Evolutionary conservation across 2,888 invertebrate genomes (phyloP).

Genomic region (Tortrix viridana): DNA sequence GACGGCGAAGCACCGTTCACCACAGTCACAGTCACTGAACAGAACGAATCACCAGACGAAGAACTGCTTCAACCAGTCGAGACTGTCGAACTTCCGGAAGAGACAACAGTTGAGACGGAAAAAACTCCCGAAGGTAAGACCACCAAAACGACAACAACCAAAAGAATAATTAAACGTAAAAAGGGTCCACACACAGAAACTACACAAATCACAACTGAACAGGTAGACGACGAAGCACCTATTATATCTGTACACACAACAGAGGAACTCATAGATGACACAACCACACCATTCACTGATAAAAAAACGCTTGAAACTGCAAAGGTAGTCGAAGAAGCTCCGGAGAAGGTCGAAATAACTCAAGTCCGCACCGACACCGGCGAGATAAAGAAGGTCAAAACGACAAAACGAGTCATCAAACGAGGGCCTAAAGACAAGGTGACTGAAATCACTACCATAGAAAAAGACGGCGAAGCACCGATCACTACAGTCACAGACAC

Average conservation of each 20-base stretch:
- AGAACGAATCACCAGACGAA: conserved; percentile 44
- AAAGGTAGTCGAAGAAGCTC: conserved; percentile 7
- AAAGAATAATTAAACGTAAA: conserved; percentile 55
- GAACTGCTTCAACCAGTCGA: conserved; percentile 46
- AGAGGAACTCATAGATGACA: conserved; percentile 2
- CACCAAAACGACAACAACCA: not conserved
- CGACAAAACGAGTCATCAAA: conserved; percentile 33
- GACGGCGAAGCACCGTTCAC: conserved; percentile 17
- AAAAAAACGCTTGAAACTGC: not conserved
- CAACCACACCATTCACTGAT: not conserved
- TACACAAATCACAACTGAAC: conserved; percentile 44
- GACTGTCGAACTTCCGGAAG: conserved; percentile 59
- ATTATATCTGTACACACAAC: conserved; percentile 39
- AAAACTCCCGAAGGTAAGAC: not conserved
- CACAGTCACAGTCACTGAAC: not conserved
- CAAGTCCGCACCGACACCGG: conserved; percentile 26
- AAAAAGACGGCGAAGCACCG: conserved; percentile 4
- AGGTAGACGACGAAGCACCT: conserved; percentile 50
- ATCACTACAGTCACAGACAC: not conserved
- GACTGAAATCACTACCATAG: conserved; percentile 42
- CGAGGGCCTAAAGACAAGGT: conserved; percentile 52
- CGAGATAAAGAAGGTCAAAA: conserved; percentile 31
- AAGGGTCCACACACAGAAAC: conserved; percentile 56
- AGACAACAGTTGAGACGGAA: conserved; percentile 35
- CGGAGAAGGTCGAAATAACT: not conserved